Base-by-base conservation (phyloP, 2,113 vertebrate species). In the Campylorhamphus procurvoides region DNA sequence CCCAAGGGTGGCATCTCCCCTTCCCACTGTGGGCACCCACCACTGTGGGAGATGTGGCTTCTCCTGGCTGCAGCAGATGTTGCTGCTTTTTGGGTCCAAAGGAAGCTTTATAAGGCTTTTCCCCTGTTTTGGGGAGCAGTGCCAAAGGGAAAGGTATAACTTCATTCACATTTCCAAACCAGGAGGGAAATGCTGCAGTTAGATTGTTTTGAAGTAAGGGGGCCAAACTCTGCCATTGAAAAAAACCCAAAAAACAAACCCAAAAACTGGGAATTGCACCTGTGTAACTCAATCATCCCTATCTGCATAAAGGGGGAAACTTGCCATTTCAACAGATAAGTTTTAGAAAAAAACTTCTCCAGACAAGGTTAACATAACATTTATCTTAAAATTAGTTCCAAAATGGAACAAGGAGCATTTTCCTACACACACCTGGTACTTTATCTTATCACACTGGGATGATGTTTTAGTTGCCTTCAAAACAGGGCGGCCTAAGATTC, bases 61-160 rank as follows among this genome's bases (percentile, higher is more conserved):
- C 29, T 31, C 53, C 39, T 35, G 85, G 77, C 82, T 97, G 74
- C 89, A 94, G 81, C 98, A 98, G 98, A 98, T 98, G 97, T 98
- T 98, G 96, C 96, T 97, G 96, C 71, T 96, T 97, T 20, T 96
- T 93, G 85, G 87, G 93, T 59, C 88, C 92, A 94, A 93, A 64
- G 90, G 97, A 97, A 98, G 97, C 63, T 92, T 96, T 95, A 92
- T 91, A 89, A 96, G 87, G 50, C 71, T 97, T 97, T 98, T 97
- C 97, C 97, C 98, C 97, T 86, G 77, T 95, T 78, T 84, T 23
- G 31, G 89, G 95, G 94, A 98, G 82, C 81, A 95, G 50, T 93
- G 98, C 97, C 98, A 98, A 80, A 97, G 84, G 94, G 97, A 97
- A 98, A 98, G 96, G 92, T 94, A 97, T 97, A 93, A 95, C 90